A percentile compares a stretch with the other conserved stretches of the same genome.
Evolutionary conservation across 2,797 vertebrate genomes (phyloP).

Genomic region (Galagoides demidoff): DNA sequence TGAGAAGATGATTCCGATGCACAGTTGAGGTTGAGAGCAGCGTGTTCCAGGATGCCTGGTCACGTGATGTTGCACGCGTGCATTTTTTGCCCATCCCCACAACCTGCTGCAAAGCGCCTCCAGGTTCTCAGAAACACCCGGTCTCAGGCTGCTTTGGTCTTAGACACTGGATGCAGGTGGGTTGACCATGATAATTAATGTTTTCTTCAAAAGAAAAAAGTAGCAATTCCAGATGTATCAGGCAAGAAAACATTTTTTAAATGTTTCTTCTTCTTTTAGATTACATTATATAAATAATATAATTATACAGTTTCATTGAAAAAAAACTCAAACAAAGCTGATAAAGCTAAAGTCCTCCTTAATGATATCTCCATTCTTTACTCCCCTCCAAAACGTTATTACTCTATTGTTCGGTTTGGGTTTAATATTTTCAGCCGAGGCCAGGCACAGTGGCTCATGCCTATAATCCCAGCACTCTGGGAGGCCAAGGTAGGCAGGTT

Average conservation of each 20-base stretch:
- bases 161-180: neutral
- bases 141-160: neutral
- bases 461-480: no score
- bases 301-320: neutral
- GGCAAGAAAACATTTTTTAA: neutral
- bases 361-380: neutral
- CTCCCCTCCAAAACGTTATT: neutral
- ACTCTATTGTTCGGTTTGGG: neutral
- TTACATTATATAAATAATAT: neutral
- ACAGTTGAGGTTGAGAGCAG: neutral
- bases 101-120: neutral
- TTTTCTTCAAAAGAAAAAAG: neutral
- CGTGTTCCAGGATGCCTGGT: no score
- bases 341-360: neutral
- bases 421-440: no score
- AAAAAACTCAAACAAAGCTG: constrained; percentile 27
- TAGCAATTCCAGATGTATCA: neutral
- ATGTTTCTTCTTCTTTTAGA: neutral
- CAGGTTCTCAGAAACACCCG: neutral
- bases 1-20: neutral
- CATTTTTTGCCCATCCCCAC: neutral
- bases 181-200: neutral
- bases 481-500: no score
- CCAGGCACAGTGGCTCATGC: no score
- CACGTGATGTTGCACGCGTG: accelerated